These are phyloP conservation scores for Sebastolobus alascanus DNA, from an alignment of 2,797 vertebrate species.

Conservation along the genomic window DNA sequence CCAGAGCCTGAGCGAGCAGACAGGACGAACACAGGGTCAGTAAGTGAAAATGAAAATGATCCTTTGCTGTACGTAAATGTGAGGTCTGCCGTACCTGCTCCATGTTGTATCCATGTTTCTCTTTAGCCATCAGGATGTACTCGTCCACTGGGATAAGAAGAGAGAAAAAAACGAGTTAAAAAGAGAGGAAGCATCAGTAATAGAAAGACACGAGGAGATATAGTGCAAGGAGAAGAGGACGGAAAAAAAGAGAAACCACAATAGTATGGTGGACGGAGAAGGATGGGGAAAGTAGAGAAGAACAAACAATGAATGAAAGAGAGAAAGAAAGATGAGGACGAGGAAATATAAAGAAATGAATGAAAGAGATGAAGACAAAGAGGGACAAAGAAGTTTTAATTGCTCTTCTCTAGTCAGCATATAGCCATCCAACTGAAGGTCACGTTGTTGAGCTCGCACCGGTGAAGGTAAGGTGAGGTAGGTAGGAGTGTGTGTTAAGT, in stretches of 20 bases:
- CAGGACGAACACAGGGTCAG: neutral
- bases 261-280: neutral
- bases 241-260: neutral
- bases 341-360: neutral
- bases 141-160: slow-evolving; percentile 88
- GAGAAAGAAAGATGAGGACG: too few relatives aligned
- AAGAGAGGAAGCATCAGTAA: neutral
- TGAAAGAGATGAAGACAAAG: neutral
- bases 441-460: neutral
- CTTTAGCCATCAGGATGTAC: slow-evolving; percentile 95
- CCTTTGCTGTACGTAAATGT: neutral
- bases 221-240: neutral
- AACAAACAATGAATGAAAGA: neutral
- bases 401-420: slow-evolving; percentile 10
- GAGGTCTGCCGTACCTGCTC: slow-evolving; percentile 86
- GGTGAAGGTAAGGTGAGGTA: neutral
- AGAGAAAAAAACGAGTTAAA: neutral
- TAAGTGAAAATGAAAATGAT: neutral
- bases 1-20: slow-evolving; percentile 85
- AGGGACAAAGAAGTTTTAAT: neutral
- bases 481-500: slow-evolving; percentile 5
- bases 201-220: accelerated
- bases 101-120: slow-evolving; percentile 96
- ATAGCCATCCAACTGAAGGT: slow-evolving; percentile 23
- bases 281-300: neutral